These are phyloP conservation scores for Aptenodytes forsteri DNA, from an alignment of 2,113 vertebrate species.

Conservation along the genomic window DNA sequence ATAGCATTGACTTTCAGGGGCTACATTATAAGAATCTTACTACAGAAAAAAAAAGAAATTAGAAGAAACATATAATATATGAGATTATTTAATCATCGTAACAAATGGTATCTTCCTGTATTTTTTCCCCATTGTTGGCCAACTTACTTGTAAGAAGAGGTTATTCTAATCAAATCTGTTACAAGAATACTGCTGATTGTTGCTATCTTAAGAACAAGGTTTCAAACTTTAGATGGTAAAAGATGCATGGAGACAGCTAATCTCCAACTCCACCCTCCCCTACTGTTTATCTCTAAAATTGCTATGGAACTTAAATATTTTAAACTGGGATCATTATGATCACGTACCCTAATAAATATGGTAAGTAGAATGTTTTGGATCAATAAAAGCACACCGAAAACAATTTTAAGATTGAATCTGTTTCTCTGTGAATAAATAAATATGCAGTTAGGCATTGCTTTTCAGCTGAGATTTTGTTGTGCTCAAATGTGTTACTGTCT, in stretches of 20 bases:
- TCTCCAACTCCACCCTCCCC: not conserved
- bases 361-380: not conserved
- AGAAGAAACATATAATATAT: not conserved
- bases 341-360: fast-evolving
- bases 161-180: not conserved
- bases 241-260: not conserved
- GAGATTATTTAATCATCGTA: not conserved
- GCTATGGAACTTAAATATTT: not conserved
- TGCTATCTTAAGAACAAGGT: not conserved
- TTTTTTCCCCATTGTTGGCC: not conserved
- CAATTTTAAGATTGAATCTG: not conserved
- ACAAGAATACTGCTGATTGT: not conserved
- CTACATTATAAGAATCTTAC: not conserved
- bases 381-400: not conserved
- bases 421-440: not conserved
- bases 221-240: not conserved
- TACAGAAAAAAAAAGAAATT: not conserved
- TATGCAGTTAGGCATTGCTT: too few relatives aligned
- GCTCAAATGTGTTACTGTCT: not conserved
- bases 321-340: not conserved
- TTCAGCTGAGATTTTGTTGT: not conserved
- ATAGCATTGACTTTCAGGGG: not conserved
- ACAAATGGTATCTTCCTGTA: not conserved
- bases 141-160: not conserved
- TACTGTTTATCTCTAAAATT: not conserved